Percentiles rank a stretch among this genome's conserved stretches.
Conservation (phyloP, 1,140 invertebrate species). For the Monochamus saltuarius region DNA sequence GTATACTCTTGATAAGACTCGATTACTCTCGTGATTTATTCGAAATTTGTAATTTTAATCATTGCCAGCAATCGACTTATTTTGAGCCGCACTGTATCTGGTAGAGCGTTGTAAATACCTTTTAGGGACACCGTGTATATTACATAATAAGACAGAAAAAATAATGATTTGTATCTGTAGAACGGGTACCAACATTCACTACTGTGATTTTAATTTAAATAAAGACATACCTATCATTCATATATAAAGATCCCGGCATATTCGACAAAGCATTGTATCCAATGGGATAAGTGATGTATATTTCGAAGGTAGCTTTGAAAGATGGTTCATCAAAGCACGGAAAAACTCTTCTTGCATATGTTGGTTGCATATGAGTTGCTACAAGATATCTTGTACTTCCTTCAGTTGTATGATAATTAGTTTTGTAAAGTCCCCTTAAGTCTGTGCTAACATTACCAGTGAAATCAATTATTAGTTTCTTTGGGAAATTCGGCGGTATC, state of each 20-base stretch:
- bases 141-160: too few species aligned
- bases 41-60: too few species aligned
- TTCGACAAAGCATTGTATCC: background rate
- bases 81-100: too few species aligned
- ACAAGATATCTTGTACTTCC: slow-evolving; percentile 53
- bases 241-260: too few species aligned
- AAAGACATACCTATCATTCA: background rate
- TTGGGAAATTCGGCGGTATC: slow-evolving; percentile 38
- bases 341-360: slow-evolving; percentile 76
- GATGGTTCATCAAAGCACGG: slow-evolving; percentile 89
- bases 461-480: slow-evolving; percentile 11
- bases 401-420: slow-evolving; percentile 18
- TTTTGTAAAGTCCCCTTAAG: slow-evolving; percentile 35
- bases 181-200: too few species aligned
- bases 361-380: slow-evolving; percentile 79
- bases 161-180: too few species aligned
- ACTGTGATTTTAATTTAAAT: too few species aligned
- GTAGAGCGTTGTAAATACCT: too few species aligned
- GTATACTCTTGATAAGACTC: too few species aligned
- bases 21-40: too few species aligned
- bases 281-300: background rate
- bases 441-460: slow-evolving; percentile 23
- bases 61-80: too few species aligned
- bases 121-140: too few species aligned
- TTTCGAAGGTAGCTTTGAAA: slow-evolving; percentile 72